Evolutionary conservation across 2,113 vertebrate genomes (phyloP).

Genomic region (Meleagris gallopavo): DNA sequence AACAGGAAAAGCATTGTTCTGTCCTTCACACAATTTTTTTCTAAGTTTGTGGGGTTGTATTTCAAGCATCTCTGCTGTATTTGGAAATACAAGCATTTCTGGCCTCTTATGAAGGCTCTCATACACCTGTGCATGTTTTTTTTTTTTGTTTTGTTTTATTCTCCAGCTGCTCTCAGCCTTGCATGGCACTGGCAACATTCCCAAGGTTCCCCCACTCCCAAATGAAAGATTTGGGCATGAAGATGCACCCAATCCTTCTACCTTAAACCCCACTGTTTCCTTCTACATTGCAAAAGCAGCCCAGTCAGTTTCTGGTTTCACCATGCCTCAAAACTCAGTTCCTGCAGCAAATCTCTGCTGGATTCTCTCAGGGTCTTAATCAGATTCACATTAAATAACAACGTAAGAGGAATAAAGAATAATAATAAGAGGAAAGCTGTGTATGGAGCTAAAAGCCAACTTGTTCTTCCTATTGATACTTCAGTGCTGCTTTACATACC

Average conservation of each 20-base stretch:
- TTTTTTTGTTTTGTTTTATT: neutral
- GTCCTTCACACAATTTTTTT: neutral
- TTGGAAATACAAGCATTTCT: neutral
- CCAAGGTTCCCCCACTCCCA: neutral
- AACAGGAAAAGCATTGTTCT: neutral
- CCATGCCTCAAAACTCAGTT: neutral
- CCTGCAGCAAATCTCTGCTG: neutral
- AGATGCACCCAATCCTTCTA: neutral
- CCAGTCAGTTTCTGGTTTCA: neutral
- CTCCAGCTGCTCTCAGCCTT: neutral
- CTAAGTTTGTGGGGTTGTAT: neutral
- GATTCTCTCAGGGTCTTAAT: neutral
- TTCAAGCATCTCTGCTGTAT: neutral
- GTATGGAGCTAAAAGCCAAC: neutral
- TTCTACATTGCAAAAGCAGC: neutral
- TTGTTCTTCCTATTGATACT: neutral
- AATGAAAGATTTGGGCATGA: neutral
- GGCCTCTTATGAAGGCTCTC: fast-evolving
- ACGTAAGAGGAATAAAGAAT: no score
- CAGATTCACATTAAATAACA: neutral
- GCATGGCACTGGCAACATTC: neutral
- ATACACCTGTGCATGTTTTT: fast-evolving
- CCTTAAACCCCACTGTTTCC: neutral
- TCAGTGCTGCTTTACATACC: constrained; percentile 76
- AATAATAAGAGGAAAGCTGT: neutral